phyloP scores from a whole-genome alignment of 2,113 vertebrate species.

The Arvicanthis niloticus region DNA sequence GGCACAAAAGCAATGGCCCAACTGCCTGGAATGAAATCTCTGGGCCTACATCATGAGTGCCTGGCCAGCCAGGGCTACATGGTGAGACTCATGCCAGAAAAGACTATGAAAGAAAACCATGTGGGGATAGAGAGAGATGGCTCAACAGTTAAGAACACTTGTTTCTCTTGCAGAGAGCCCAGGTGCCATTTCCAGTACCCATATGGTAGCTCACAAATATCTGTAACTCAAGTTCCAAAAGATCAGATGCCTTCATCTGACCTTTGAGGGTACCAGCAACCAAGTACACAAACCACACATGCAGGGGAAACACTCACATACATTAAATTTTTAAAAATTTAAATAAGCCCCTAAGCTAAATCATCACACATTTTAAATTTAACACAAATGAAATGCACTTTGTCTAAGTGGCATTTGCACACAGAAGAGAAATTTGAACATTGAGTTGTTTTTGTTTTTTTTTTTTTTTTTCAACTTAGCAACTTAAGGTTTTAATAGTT shows the following conservation, averaged over 20 bases:
- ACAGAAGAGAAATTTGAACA: background rate
- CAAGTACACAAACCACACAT: background rate
- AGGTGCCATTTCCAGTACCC: background rate
- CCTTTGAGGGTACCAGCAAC: background rate
- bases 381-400: conserved; percentile 22
- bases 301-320: background rate
- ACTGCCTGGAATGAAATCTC: background rate
- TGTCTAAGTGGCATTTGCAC: background rate
- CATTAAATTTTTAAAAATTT: background rate
- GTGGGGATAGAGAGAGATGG: background rate
- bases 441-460: background rate
- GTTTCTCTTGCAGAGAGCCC: background rate
- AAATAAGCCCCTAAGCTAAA: conserved; percentile 33
- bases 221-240: background rate
- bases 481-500: conserved; percentile 20
- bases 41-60: background rate
- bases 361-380: conserved; percentile 46
- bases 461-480: background rate
- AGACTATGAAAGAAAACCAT: background rate
- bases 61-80: background rate
- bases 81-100: background rate
- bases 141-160: background rate
- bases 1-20: background rate
- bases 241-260: background rate
- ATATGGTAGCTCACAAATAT: background rate